A percentile compares a stretch with the other conserved stretches of the same genome.
Conservation (phyloP, 2,888 invertebrate genomes). For the Agrypnus murinus region DNA sequence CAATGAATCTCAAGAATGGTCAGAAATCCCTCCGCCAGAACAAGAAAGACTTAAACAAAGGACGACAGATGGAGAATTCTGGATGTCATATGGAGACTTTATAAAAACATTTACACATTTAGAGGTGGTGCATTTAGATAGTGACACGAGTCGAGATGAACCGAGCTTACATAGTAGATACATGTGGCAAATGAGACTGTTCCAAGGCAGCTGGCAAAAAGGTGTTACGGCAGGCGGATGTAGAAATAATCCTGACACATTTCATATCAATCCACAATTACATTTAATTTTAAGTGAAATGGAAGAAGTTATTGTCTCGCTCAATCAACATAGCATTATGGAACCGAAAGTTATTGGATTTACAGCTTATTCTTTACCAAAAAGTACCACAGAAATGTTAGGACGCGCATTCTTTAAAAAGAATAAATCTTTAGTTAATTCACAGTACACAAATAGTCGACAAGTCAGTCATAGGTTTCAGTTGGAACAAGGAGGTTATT, state of each 20-base stretch:
- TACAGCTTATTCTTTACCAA: slow-evolving; percentile 85
- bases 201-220: slow-evolving; percentile 89
- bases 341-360: slow-evolving; percentile 96
- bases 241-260: slow-evolving; percentile 91
- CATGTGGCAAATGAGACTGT: slow-evolving; percentile 91
- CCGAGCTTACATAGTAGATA: slow-evolving; percentile 84
- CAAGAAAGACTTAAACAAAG: slow-evolving; percentile 81
- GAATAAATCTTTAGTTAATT: slow-evolving; percentile 90
- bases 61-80: slow-evolving; percentile 69
- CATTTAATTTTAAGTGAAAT: slow-evolving; percentile 85
- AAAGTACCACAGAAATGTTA: slow-evolving; percentile 83
- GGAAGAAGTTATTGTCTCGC: slow-evolving; percentile 88
- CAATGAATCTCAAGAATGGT: slow-evolving; percentile 82
- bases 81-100: slow-evolving; percentile 90
- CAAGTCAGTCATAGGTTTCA: slow-evolving; percentile 82
- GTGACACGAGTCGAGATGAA: slow-evolving; percentile 90
- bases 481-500: slow-evolving; percentile 86
- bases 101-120: slow-evolving; percentile 86
- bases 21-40: slow-evolving; percentile 82
- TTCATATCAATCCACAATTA: slow-evolving; percentile 94
- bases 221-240: slow-evolving; percentile 94
- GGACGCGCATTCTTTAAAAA: slow-evolving; percentile 88
- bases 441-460: slow-evolving; percentile 93
- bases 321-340: slow-evolving; percentile 92
- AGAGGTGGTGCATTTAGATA: slow-evolving; percentile 90